Evolutionary conservation across 2,797 vertebrate genomes (phyloP).

Genomic region (Varecia variegata): DNA sequence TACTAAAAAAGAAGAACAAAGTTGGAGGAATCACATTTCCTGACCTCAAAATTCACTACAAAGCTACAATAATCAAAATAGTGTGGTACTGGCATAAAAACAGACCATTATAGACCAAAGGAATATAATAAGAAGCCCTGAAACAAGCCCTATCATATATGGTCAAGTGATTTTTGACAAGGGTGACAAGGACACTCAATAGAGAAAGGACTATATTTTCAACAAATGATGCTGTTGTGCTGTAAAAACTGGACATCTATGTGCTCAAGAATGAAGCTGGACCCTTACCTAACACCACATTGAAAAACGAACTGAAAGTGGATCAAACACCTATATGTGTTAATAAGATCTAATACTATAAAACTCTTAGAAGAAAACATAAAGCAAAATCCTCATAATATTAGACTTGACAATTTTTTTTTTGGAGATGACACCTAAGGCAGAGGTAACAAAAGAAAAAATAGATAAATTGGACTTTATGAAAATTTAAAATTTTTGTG

Average conservation of each 20-base stretch:
- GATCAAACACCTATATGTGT: background rate
- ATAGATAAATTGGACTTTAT: background rate
- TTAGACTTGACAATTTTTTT: background rate
- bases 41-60: background rate
- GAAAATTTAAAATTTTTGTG: background rate
- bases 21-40: background rate
- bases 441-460: background rate
- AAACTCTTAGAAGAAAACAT: background rate
- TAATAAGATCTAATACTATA: background rate
- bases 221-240: background rate
- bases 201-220: background rate
- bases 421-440: background rate
- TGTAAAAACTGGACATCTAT: background rate
- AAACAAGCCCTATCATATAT: background rate
- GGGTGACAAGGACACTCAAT: background rate
- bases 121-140: background rate
- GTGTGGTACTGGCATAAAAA: background rate
- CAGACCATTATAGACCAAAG: background rate
- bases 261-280: background rate
- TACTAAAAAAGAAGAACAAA: background rate
- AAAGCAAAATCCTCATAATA: background rate
- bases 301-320: background rate
- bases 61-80: background rate
- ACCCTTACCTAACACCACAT: background rate
- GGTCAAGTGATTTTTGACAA: background rate